A percentile compares a stretch with the other conserved stretches of the same genome.
phyloP scores from a whole-genome alignment of 1,140 invertebrate species.

The Euura lappo region DNA sequence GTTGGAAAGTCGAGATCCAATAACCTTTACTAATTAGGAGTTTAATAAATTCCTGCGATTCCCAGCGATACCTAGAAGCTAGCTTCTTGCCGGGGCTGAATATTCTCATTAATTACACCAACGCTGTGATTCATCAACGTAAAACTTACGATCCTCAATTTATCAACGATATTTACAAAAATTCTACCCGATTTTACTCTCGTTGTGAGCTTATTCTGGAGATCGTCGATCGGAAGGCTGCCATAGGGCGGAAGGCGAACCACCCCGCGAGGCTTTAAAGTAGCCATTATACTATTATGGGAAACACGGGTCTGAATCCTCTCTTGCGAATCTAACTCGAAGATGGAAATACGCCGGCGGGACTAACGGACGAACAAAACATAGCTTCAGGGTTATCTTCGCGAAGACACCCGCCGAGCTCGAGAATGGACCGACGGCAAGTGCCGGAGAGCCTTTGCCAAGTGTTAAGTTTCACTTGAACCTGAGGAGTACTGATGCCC shows the following conservation, averaged over 20 bases:
- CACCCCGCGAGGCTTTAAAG: not conserved
- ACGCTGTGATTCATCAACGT: too few species aligned
- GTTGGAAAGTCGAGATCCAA: constrained; percentile 24
- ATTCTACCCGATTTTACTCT: not conserved
- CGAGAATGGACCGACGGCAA: too few species aligned
- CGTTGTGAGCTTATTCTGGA: not conserved
- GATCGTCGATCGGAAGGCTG: not conserved
- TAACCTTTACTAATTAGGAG: constrained; percentile 26
- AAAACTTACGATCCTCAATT: too few species aligned
- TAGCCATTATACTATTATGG: not conserved
- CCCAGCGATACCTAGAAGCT: not conserved
- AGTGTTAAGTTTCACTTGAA: constrained; percentile 2
- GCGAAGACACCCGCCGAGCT: not conserved
- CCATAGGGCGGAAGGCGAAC: not conserved
- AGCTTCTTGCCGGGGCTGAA: not conserved
- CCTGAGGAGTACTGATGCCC: not conserved
- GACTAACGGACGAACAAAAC: not conserved
- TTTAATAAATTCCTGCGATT: constrained; percentile 19
- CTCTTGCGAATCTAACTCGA: not conserved
- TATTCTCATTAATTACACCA: too few species aligned
- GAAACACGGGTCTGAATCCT: not conserved
- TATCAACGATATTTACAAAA: not conserved
- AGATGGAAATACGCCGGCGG: not conserved
- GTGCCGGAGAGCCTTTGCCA: too few species aligned
- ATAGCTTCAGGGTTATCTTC: not conserved